Percentiles rank a stretch among this genome's conserved stretches.
phyloP scores from a whole-genome alignment of 2,888 invertebrate species.

The Cyclophora punctaria region DNA sequence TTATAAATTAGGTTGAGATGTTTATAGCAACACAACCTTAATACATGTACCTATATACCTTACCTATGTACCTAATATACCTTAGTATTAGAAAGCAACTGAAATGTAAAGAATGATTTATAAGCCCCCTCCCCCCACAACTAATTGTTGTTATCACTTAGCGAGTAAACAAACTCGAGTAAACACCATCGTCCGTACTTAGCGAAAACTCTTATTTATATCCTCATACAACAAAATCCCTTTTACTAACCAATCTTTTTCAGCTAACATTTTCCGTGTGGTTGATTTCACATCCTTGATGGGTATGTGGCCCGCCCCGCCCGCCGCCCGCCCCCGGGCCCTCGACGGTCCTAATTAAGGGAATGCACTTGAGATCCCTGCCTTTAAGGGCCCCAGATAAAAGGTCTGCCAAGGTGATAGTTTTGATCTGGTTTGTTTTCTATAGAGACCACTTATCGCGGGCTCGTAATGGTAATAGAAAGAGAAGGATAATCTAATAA shows the following conservation, averaged over 20 bases:
- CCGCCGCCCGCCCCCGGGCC: background rate
- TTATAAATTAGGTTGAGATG: too few species aligned
- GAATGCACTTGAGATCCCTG: slow-evolving; percentile 24
- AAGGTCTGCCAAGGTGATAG: slow-evolving; percentile 21
- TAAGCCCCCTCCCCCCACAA: too few species aligned
- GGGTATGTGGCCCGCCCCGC: background rate
- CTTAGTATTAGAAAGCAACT: too few species aligned
- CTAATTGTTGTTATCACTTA: too few species aligned
- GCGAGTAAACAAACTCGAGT: too few species aligned
- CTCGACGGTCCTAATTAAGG: slow-evolving; percentile 23
- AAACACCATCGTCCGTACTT: too few species aligned
- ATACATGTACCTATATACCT: too few species aligned
- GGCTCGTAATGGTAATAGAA: slow-evolving; percentile 1
- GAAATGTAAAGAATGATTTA: too few species aligned
- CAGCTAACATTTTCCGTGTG: slow-evolving; percentile 12
- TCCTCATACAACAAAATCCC: background rate
- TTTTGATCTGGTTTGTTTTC: slow-evolving; percentile 10
- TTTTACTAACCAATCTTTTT: slow-evolving; percentile 6
- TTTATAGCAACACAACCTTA: too few species aligned
- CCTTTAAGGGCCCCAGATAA: slow-evolving; percentile 9
- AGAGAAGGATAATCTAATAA: background rate
- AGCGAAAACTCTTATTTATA: too few species aligned
- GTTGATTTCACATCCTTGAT: slow-evolving; percentile 13
- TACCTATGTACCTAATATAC: too few species aligned
- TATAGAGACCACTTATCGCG: slow-evolving; percentile 11